Evolutionary conservation across 2,797 vertebrate species (phyloP), one percentile per base, ranked within the genome.

Genomic region (Psittacula echo): DNA sequence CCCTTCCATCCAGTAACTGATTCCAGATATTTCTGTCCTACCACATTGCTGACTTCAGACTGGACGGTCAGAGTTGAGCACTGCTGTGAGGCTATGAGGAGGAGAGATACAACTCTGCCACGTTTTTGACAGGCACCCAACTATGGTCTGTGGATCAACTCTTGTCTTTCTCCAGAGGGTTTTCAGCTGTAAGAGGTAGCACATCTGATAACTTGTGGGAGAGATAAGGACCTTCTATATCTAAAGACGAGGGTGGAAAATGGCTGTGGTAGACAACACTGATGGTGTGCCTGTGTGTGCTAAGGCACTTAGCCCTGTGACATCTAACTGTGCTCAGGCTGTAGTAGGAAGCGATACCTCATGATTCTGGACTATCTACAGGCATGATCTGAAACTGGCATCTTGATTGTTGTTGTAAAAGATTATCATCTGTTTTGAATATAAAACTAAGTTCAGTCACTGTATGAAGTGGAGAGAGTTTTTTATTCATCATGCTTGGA

Each of bases 211-310:
- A 16, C 19, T 19, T 41, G 26, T 51, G 47, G 37, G 37, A 76
- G 71, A 60, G 71, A 20, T 44, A 47, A 90, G 37, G 54, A 51
- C 34, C 34, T 89, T 32, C 17, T 44, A 5, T 50, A 37, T n/a
- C 24, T 60, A 7, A 44, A 54, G 10, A 10, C 22, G 4, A 23
- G 7, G 2, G 23, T 68, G 32, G 56, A n/a, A 74, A 34, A 47
- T 54, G 18, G 26, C 48, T 18, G 0, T 44, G n/a, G 16, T 85
- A 45, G 56, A 10, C 26, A 34, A 0, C 3, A 6, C 5, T 67
- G 78, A 22, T 44, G 45, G 37, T 37, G 54, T 77, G 91, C 44
- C 65, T 13, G 9, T 56, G 30, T 60, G 50, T 62, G 70, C n/a
- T 44, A 9, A 60, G 26, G 9, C 1, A 2, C 34, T 85, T 48